Evolutionary conservation across 2,888 invertebrate species (phyloP).

Genomic region (Sipha maydis): DNA sequence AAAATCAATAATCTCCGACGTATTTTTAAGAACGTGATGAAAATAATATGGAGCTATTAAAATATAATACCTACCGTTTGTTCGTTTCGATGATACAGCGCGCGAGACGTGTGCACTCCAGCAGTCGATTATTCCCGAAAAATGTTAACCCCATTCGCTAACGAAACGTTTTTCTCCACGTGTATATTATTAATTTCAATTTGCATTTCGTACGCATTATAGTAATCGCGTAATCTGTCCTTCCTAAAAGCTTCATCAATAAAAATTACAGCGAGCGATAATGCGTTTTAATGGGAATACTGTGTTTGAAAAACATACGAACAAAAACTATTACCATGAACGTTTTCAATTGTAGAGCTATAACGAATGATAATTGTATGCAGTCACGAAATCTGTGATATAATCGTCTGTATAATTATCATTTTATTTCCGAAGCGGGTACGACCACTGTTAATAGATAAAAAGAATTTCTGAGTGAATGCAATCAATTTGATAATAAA

Average conservation of each 20-base stretch:
- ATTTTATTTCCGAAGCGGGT: neutral
- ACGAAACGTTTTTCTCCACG: no score
- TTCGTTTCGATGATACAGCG: no score
- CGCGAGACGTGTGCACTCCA: no score
- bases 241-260: neutral
- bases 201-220: neutral
- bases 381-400: neutral
- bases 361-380: constrained; percentile 7
- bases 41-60: no score
- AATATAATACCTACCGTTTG: no score
- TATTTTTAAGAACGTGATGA: no score
- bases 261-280: neutral
- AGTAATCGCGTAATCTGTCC: neutral
- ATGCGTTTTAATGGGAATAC: neutral
- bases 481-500: constrained; percentile 15
- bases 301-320: neutral
- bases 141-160: no score
- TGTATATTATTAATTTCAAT: neutral
- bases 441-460: neutral
- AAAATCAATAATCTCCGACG: no score
- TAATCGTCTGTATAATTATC: neutral
- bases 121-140: no score
- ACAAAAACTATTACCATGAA: neutral
- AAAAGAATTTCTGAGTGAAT: neutral
- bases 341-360: neutral